Evolutionary conservation across 1,140 invertebrate species (phyloP).

Genomic region (Ips typographus): DNA sequence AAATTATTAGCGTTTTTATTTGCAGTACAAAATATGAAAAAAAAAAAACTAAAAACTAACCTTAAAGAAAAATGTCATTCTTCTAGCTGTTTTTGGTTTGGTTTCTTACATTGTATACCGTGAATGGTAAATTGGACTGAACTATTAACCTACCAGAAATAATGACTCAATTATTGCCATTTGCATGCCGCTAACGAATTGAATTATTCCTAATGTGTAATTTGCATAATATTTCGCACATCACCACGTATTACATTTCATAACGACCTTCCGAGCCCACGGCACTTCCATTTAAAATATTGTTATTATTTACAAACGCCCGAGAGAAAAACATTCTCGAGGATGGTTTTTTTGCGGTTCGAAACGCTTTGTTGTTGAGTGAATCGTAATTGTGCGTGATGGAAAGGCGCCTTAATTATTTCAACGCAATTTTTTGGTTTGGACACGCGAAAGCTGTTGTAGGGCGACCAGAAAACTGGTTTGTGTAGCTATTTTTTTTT

Average conservation of each 20-base stretch:
- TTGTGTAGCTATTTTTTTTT: too few species aligned
- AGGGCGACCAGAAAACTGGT: too few species aligned
- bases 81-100: too few species aligned
- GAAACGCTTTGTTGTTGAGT: neutral
- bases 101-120: too few species aligned
- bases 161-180: neutral
- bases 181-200: conserved; percentile 7
- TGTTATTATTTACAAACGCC: neutral
- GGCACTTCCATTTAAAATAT: conserved; percentile 6
- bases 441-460: too few species aligned
- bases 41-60: too few species aligned
- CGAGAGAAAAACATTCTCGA: neutral
- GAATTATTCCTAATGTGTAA: conserved; percentile 4
- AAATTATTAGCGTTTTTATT: too few species aligned
- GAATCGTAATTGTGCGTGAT: neutral
- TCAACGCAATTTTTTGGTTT: too few species aligned
- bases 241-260: conserved; percentile 6
- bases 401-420: too few species aligned
- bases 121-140: neutral
- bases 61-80: too few species aligned
- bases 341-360: neutral
- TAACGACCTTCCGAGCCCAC: conserved; percentile 10
- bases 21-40: too few species aligned
- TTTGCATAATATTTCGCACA: conserved; percentile 11
- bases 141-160: neutral